A percentile compares a stretch with the other conserved stretches of the same genome.
These are phyloP conservation scores for Dasyprocta punctata DNA, from an alignment of 2,113 vertebrate genomes.

Conservation along the genomic window DNA sequence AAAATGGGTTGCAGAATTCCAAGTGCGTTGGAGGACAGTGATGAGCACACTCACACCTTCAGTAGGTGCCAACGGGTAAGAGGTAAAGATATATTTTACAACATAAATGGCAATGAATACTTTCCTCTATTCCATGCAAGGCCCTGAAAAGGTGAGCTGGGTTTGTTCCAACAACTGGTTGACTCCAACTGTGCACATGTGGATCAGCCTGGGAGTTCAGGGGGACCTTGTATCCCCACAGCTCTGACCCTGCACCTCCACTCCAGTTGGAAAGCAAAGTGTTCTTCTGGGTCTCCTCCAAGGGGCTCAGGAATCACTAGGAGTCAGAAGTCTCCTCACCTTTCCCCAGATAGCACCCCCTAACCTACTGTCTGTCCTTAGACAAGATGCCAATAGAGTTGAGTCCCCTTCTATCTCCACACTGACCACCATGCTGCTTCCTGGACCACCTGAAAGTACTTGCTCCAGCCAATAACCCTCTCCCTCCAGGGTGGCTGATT, in stretches of 20 bases:
- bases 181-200: fast-evolving
- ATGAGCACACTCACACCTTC: fast-evolving
- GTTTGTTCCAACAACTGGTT: not conserved
- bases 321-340: not conserved
- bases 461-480: no score
- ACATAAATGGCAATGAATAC: no score
- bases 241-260: not conserved
- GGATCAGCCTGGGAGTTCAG: not conserved
- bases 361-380: not conserved
- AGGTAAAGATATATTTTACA: not conserved
- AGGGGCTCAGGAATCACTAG: not conserved
- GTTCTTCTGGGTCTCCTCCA: not conserved
- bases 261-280: not conserved
- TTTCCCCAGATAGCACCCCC: not conserved
- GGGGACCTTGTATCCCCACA: not conserved
- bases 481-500: not conserved
- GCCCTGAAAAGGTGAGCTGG: no score
- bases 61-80: not conserved
- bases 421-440: not conserved
- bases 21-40: fast-evolving
- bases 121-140: not conserved
- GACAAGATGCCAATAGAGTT: not conserved
- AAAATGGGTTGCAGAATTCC: no score
- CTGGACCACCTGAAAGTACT: not conserved
- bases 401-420: not conserved